A percentile compares a stretch with the other conserved stretches of the same genome.
phyloP scores from a whole-genome alignment of 2,888 invertebrate species.

The Sphaeridia pumilis region DNA sequence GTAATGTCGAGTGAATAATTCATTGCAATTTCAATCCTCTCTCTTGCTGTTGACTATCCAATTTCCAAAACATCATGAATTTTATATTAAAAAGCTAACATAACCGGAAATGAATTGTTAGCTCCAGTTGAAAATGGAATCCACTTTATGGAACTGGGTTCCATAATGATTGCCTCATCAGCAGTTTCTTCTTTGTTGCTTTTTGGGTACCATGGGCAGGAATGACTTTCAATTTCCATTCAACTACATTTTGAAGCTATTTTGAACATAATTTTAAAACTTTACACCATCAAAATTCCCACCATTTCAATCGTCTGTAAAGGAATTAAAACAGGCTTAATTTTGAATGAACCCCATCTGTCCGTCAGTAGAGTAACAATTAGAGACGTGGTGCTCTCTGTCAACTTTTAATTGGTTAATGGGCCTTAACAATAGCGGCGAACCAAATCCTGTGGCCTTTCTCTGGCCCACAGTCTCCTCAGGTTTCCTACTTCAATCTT shows the following conservation, averaged over 20 bases:
- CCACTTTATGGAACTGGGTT: not conserved
- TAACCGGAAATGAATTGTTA: not conserved
- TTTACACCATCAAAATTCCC: too few relatives aligned
- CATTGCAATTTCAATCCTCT: not conserved
- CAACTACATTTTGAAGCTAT: too few relatives aligned
- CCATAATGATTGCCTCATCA: not conserved
- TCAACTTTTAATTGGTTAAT: conserved; percentile 1
- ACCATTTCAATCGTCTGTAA: too few relatives aligned
- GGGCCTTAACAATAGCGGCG: too few relatives aligned
- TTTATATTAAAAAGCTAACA: not conserved
- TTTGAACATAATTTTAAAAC: too few relatives aligned
- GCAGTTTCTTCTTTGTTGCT: not conserved
- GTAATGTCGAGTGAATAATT: conserved; percentile 1
- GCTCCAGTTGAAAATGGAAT: not conserved
- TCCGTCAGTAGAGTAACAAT: too few relatives aligned
- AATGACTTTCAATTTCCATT: not conserved
- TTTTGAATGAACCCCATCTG: too few relatives aligned
- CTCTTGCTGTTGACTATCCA: not conserved
- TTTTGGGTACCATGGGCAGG: not conserved
- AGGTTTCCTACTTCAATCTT: too few relatives aligned
- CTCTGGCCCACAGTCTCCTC: too few relatives aligned
- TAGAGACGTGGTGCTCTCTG: too few relatives aligned
- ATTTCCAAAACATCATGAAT: conserved; percentile 3
- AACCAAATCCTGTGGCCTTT: too few relatives aligned
- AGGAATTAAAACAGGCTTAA: too few relatives aligned